Evolutionary conservation across 2,113 vertebrate species (phyloP), one percentile per base, ranked within the genome.

Genomic region (Pimephales promelas): DNA sequence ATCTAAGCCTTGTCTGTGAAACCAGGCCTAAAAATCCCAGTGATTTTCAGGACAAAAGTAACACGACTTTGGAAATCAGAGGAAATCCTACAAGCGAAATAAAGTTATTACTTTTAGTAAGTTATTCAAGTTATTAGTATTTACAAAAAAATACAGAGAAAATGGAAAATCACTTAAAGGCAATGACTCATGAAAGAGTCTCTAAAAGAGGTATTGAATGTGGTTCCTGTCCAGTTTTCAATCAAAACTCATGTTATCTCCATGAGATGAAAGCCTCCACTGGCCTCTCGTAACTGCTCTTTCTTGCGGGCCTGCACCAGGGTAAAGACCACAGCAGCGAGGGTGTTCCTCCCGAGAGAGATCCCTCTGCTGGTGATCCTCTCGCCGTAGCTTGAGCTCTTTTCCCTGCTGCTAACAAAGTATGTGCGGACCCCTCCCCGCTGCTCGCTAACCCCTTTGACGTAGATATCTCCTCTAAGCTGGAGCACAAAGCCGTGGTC

Each of bases 401-500:
- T 87, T 8, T 87, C 91, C 86, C 94, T 92, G 90, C 94, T 96
- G 91, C 96, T 95, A 86, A 98, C 93, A 90, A 97, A 97, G 91
- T 95, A 96, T 0, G 97, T 98, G 87, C 95, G 95, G 89, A 97
- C 95, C 89, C 95, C 96, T 49, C 97, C 96, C 81, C 97, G 95
- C 61, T 94, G 95, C 82, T 98, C 97, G 1, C 97, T 97, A 88
- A 98, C 95, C 76, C 97, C 96, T 88, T 96, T 96, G 85, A 96
- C 94, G 1, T 95, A 96, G 88, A 96, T 95, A 89, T 96, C 95
- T 87, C 95, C 95, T 10, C 96, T 93, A 86, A 96, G 95, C 91
- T 96, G 95, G 8, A 96, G 95, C 83, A 94, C 95, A 86, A 96
- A 96, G 86, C 96, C 96, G 4, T 93, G 93, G 80, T 95, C 95